These are phyloP conservation scores for Conger conger DNA, from an alignment of 2,113 vertebrate genomes.

Conservation along the genomic window DNA sequence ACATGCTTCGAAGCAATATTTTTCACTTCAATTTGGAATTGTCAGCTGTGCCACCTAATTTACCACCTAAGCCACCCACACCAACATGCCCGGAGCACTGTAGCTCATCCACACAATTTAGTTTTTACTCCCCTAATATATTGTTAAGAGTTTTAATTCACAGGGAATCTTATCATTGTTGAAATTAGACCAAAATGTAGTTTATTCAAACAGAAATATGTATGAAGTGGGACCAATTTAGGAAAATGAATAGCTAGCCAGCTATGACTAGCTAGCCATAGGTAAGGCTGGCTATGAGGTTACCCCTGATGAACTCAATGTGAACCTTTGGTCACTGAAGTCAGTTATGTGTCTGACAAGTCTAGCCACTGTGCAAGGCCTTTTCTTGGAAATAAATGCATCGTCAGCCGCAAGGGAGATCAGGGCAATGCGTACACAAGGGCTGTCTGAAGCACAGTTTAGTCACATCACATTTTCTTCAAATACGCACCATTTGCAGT, in stretches of 20 bases:
- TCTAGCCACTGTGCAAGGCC: background rate
- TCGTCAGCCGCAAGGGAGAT: background rate
- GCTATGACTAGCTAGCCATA: background rate
- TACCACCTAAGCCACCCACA: too few species aligned
- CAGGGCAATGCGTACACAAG: slow-evolving; percentile 5
- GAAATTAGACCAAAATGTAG: too few species aligned
- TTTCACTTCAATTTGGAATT: too few species aligned
- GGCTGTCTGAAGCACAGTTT: background rate
- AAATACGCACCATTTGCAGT: slow-evolving; percentile 36
- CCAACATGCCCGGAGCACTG: too few species aligned
- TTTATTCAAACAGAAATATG: too few species aligned
- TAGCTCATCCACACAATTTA: too few species aligned
- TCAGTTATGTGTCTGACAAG: slow-evolving; percentile 3
- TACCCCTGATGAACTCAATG: background rate
- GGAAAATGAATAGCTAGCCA: background rate
- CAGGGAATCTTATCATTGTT: too few species aligned
- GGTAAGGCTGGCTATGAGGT: background rate
- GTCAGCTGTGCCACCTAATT: too few species aligned
- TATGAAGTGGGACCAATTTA: background rate
- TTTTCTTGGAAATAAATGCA: slow-evolving; percentile 13
- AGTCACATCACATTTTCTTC: background rate
- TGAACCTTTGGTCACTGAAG: background rate
- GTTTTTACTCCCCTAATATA: too few species aligned
- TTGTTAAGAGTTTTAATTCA: too few species aligned
- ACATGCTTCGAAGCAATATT: too few species aligned